Evolutionary conservation across 1,140 invertebrate species (phyloP), one percentile per base, ranked within the genome.

Genomic region (Cyphomyrmex costatus): DNA sequence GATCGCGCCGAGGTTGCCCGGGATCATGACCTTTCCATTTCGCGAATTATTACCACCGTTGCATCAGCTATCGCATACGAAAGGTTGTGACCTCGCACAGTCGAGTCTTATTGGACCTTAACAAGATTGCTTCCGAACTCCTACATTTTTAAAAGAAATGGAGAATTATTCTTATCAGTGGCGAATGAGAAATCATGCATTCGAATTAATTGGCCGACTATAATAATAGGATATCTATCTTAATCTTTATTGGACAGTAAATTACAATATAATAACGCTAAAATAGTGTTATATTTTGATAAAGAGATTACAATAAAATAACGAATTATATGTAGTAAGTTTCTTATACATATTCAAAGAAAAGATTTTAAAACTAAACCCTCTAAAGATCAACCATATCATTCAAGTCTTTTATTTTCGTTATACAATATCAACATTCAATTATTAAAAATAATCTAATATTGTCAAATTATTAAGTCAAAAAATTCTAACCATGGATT

Each of bases 21-120:
- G 56, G 85, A 66, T 68, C 86, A 51, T 56, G 86, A 88, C 73
- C 86, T 65, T 42, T 60, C 73, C 82, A 90, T 91, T 86, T 90
- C 78, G 73, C 89, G 74, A 88, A 76, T 86, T 88, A 80, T 88
- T 88, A 85, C 73, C 83, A 79, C 27, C 78, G 77, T 51, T 68
- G 56, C 61, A 84, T 27, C 61, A 36, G 21, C 83, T 71, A 56
- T 53, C 61, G 63, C 33, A 85, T 74, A 74, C 83, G 76, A 90
- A 58, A 73, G 27, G 46, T 21, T 51, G 42, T 33, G 85, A 86
- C 42, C 66, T 49, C 27, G n/a, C n/a, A 42, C 3, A 27, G 5
- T 70, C 84, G 30, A 84, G 24, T 3, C 53, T 74, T 46, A n/a
- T 42, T 12, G 68, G 21, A 85, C 7, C n/a, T 65, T 65, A 85